Conservation (phyloP, 1,140 invertebrate genomes). For the Gonioctena quinquepunctata region DNA sequence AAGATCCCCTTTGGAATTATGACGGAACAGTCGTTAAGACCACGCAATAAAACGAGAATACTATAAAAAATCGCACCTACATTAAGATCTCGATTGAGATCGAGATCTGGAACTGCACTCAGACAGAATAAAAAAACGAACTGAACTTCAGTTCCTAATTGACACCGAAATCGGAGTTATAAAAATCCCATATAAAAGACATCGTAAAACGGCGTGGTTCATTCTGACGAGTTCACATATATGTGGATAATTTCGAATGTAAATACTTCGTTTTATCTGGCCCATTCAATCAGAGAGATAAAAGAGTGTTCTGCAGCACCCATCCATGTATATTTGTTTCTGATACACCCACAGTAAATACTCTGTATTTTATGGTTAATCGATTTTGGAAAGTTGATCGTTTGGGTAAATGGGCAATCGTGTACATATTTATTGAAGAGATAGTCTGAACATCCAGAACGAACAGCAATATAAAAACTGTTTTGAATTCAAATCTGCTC, state of each 20-base stretch:
- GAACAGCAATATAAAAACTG: not conserved
- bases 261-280: not conserved
- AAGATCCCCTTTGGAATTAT: not conserved
- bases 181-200: slow-evolving; percentile 3
- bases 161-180: not conserved
- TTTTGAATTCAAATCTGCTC: not conserved
- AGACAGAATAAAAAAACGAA: not conserved
- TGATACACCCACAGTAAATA: not conserved
- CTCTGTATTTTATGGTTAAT: not conserved
- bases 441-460: not conserved
- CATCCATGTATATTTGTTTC: not conserved
- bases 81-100: not conserved
- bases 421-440: not conserved
- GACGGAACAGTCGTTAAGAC: not conserved
- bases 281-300: slow-evolving; percentile 4
- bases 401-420: not conserved
- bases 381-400: not conserved
- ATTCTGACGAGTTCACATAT: not conserved
- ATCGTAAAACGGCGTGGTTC: not conserved
- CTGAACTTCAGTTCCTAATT: not conserved
- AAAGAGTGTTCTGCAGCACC: not conserved
- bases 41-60: not conserved
- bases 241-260: not conserved
- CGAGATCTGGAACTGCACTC: not conserved
- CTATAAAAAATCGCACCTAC: not conserved